Percentiles rank a stretch among this genome's conserved stretches.
Conservation (phyloP, 2,113 vertebrate species). For the Nanger granti region DNA sequence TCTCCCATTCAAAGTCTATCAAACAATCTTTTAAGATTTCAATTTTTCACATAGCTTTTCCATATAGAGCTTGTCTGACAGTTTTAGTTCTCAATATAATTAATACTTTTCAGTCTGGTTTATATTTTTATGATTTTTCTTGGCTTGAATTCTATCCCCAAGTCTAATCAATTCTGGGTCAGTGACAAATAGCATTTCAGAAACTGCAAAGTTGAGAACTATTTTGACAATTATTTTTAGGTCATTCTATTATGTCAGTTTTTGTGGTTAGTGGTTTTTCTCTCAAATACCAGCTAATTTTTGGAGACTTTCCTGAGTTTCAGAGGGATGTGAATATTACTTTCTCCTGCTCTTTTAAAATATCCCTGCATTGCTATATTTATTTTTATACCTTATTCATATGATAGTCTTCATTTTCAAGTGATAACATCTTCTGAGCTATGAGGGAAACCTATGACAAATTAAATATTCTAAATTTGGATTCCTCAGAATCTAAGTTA, state of each 20-base stretch:
- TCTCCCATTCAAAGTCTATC: not conserved
- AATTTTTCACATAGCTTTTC: slow-evolving; percentile 32
- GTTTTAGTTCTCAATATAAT: slow-evolving; percentile 43
- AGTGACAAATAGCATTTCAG: slow-evolving; percentile 45
- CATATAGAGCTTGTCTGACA: slow-evolving; percentile 13
- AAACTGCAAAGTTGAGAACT: not conserved
- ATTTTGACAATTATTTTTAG: slow-evolving; percentile 39
- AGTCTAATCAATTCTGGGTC: slow-evolving; percentile 40
- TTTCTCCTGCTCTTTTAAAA: not conserved
- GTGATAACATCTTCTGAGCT: not conserved
- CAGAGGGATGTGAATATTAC: not conserved
- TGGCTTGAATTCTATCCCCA: slow-evolving; percentile 29
- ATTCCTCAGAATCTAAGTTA: not conserved
- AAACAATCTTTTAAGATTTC: slow-evolving; percentile 5
- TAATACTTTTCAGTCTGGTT: slow-evolving; percentile 53
- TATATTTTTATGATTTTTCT: slow-evolving; percentile 51
- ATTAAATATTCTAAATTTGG: slow-evolving; percentile 2
- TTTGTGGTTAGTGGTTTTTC: slow-evolving; percentile 42
- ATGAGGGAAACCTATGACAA: not conserved
- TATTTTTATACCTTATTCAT: not conserved
- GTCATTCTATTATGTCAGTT: slow-evolving; percentile 15
- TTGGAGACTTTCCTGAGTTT: slow-evolving; percentile 15
- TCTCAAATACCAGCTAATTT: slow-evolving; percentile 26
- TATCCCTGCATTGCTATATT: not conserved
- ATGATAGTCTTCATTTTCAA: not conserved